Evolutionary conservation across 2,888 invertebrate genomes (phyloP), one percentile per base, ranked within the genome.

Genomic region (Philhelius pedissequus): DNA sequence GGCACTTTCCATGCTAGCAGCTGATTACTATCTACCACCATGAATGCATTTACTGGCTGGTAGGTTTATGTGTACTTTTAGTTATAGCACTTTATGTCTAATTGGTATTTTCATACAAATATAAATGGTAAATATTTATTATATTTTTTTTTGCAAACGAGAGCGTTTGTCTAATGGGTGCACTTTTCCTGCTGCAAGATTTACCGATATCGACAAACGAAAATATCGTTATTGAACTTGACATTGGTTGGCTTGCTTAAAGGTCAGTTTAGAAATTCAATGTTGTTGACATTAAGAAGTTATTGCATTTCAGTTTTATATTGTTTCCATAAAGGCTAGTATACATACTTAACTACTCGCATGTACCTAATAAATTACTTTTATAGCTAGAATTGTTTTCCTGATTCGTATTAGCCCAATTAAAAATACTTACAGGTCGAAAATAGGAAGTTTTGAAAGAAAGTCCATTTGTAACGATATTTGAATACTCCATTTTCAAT

Each of bases 91-190:
- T 66, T 78, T 35, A 5, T 32, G 18, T 58, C 83, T 83, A 78
- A 83, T 78, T 70, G 60, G 50, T 60, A 66, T 83, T 78, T 62
- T 62, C 27, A 4, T n/a, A n/a, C 62, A 75, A 83, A 83, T 78
- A 66, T n/a, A 52, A 58, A 64, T 25, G 43, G 58, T 45, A 70
- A 78, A 83, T 75, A 75, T 74, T 77, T 68, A 35, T 38, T 52
- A 13, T 66, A 69, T 62, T 71, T 66, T 27, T n/a, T n/a, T 71
- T 27, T 8, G 40, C 43, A 32, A 48, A 43, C 13, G 40, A 32
- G 20, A 32, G 18, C 20, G 13, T 35, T 4, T 32, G 30, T 18
- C n/a, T 64, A 48, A 64, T 48, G 6, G 32, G 32, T 18, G 62
- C 43, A 43, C 11, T 43, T 18, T 27, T 43, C 43, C 15, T 43